Conservation (phyloP, 2,797 vertebrate species). For the Parauchenoglanis punctatus region DNA sequence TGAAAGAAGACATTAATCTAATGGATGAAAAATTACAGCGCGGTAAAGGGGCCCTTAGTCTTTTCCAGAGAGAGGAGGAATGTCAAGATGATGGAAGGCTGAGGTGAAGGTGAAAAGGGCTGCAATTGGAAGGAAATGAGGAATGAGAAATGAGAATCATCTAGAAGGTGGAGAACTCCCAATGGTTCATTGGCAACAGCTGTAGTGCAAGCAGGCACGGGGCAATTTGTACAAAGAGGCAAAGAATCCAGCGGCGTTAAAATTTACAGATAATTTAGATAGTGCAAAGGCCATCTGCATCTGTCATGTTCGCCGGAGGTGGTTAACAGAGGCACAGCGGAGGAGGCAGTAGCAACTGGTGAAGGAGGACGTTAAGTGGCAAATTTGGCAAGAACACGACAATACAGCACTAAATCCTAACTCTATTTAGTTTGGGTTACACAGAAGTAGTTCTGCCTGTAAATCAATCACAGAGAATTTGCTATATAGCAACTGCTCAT, state of each 20-base stretch:
- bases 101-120: not conserved
- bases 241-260: not conserved
- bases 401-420: not conserved
- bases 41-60: not conserved
- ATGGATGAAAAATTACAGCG: not conserved
- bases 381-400: not conserved
- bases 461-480: not conserved
- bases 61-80: not conserved
- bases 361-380: not conserved
- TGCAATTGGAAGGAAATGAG: not conserved
- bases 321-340: conserved; percentile 10
- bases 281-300: not conserved
- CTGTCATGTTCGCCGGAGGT: conserved; percentile 14
- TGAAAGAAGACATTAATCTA: conserved; percentile 7
- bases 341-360: not conserved
- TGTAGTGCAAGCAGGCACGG: not conserved
- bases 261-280: not conserved
- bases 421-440: not conserved
- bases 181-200: not conserved
- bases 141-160: not conserved
- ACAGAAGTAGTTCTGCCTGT: not conserved
- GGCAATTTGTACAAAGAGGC: not conserved
- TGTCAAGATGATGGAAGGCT: conserved; percentile 19
- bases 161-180: not conserved
- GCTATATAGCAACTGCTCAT: not conserved